Conservation (phyloP, 2,888 invertebrate species). For the Cylloceria caligata region DNA sequence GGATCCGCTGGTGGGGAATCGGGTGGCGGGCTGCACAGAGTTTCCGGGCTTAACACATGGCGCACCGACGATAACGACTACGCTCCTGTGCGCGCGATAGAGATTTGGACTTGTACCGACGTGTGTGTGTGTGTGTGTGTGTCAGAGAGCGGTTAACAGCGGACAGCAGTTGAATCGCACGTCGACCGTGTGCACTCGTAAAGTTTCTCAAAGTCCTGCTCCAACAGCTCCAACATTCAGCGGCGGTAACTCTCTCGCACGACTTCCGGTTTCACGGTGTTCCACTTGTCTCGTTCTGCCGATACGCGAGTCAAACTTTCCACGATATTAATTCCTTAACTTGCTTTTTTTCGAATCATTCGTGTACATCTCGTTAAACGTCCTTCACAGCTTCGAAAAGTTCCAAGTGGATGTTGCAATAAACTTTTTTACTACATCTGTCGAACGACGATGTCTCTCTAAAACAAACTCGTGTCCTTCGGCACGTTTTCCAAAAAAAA, state of each 20-base stretch:
- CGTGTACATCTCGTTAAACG: not conserved
- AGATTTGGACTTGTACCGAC: not conserved
- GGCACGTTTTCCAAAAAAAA: conserved; percentile 13
- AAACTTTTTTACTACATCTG: conserved; percentile 1
- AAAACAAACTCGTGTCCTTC: conserved; percentile 8
- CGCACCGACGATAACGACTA: conserved; percentile 70
- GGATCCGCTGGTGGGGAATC: conserved; percentile 18
- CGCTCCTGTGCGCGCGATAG: conserved; percentile 10
- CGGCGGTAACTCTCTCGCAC: conserved; percentile 15
- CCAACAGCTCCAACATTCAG: conserved; percentile 65
- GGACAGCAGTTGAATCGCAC: conserved; percentile 43
- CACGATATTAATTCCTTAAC: not conserved
- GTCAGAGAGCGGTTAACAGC: not conserved
- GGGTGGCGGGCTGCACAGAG: conserved; percentile 41
- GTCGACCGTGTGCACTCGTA: conserved; percentile 59
- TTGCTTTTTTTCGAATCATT: not conserved
- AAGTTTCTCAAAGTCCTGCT: conserved; percentile 73
- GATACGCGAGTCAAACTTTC: conserved; percentile 47
- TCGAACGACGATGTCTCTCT: not conserved
- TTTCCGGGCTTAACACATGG: conserved; percentile 75
- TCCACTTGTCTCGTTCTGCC: conserved; percentile 57
- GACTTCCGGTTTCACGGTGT: conserved; percentile 56
- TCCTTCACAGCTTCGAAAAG: not conserved
- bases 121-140: too few species aligned
- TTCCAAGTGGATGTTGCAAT: not conserved